Conservation (phyloP, 2,797 vertebrate genomes). For the Falco peregrinus region DNA sequence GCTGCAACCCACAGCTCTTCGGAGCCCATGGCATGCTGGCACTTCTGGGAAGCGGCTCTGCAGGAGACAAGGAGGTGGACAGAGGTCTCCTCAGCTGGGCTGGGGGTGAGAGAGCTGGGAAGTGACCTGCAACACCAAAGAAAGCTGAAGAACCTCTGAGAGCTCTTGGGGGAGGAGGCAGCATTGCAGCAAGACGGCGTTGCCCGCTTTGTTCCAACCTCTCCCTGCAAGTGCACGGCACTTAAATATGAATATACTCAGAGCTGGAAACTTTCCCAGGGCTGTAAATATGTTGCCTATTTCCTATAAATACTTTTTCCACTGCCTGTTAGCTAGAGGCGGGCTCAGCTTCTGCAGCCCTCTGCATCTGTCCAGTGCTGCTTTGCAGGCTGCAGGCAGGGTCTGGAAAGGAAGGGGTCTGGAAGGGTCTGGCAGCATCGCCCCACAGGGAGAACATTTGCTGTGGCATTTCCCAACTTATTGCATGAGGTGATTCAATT, state of each 20-base stretch:
- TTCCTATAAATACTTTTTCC: not conserved
- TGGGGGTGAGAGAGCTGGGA: not conserved
- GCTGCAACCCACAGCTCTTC: rapidly evolving
- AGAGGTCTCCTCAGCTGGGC: rapidly evolving
- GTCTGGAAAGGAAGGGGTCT: not conserved
- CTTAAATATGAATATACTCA: not conserved
- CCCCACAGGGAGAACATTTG: rapidly evolving
- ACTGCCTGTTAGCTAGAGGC: not conserved
- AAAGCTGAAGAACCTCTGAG: not conserved
- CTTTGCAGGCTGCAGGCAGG: not conserved
- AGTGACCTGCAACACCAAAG: not conserved
- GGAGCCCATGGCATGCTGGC: rapidly evolving
- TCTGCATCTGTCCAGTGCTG: not conserved
- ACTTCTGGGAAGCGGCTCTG: not conserved
- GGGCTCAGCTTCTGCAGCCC: not conserved
- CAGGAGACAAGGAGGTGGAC: too few relatives aligned
- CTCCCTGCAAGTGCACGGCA: rapidly evolving
- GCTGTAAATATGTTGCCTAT: not conserved
- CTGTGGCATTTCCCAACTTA: not conserved
- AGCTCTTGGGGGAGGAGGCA: not conserved
- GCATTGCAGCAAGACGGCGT: rapidly evolving
- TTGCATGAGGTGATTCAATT: not conserved
- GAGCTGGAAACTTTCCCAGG: not conserved
- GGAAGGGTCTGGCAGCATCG: not conserved
- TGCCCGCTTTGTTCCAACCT: not conserved